Evolutionary conservation across 1,140 invertebrate genomes (phyloP), one percentile per base, ranked within the genome.

Genomic region (Atta cephalotes): DNA sequence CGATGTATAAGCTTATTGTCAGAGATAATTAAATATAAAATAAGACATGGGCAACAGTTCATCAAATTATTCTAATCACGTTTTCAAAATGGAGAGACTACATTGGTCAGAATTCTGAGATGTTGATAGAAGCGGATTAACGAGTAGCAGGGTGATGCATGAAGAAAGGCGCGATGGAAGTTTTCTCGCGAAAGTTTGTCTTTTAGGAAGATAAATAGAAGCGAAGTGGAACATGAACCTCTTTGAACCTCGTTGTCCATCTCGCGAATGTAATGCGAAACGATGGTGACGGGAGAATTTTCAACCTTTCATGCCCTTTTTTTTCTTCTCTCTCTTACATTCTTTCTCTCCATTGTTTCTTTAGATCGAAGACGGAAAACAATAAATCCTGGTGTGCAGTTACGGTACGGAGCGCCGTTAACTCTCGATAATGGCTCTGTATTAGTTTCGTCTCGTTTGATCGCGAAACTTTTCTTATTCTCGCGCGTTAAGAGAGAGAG

Each of bases 391-490:
- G 63, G 79, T 53, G 65, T 62, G 78, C 60, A 80, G 79, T 76
- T 87, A 89, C 60, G 62, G 56, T 56, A 72, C 56, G 65, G 58
- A 86, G 56, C 21, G 28, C 78, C 65, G 87, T 90, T 90, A 90
- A 87, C 77, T 88, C 85, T 49, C 85, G 84, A 86, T 87, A 90
- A 88, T 88, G 84, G 71, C 45, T 74, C 58, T 77, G 79, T 90
- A 90, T 89, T 88, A 89, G 87, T 88, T 86, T 86, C 81, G 77
- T 88, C 60, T 72, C 45, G 65, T 76, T 87, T 86, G 53, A 66
- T 88, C 70, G 35, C 49, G 70, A 70, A 88, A 88, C 51, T 87
- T 88, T 88, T 87, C 58, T 88, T 62, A 51, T 60, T 66, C 58
- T 78, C 25, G 51, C 60, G 63, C 56, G 72, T 88, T 71, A 49